These are phyloP conservation scores for Podocnemis expansa DNA, from an alignment of 2,113 vertebrate species.

Conservation along the genomic window DNA sequence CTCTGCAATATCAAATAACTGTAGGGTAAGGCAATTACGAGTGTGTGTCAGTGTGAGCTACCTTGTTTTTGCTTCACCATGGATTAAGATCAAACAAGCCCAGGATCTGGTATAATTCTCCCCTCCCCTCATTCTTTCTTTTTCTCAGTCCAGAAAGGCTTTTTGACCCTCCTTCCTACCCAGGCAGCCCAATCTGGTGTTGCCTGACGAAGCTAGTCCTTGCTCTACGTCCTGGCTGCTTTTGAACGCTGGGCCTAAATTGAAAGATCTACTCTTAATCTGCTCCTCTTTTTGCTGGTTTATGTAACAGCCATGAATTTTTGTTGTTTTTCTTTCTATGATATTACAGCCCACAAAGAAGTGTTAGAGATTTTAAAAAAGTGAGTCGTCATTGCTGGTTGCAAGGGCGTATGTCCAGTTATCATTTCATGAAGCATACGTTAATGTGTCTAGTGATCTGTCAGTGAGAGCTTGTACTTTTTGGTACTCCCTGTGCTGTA, in stretches of 20 bases:
- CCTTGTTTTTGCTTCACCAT: fast-evolving
- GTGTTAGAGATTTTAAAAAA: background rate
- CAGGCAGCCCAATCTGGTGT: background rate
- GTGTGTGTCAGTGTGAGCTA: background rate
- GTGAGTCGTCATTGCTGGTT: background rate
- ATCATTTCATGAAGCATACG: background rate
- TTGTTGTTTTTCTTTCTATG: background rate
- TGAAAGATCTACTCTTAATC: background rate
- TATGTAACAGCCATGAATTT: background rate
- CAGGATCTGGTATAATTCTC: background rate
- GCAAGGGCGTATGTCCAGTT: background rate
- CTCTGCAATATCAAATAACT: fast-evolving
- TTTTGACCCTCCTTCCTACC: background rate
- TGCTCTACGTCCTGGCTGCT: background rate
- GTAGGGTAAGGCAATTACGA: background rate
- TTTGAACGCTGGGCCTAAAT: background rate
- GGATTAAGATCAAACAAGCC: background rate
- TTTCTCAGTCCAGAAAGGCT: background rate
- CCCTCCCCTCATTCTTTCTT: background rate
- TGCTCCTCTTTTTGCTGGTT: background rate
- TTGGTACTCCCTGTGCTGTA: background rate
- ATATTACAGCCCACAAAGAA: background rate
- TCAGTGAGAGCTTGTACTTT: background rate
- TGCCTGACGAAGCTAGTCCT: background rate
- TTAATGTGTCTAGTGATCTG: background rate